These are phyloP conservation scores for Acanthosoma haemorrhoidale DNA, from an alignment of 2,888 invertebrate species.

Conservation along the genomic window DNA sequence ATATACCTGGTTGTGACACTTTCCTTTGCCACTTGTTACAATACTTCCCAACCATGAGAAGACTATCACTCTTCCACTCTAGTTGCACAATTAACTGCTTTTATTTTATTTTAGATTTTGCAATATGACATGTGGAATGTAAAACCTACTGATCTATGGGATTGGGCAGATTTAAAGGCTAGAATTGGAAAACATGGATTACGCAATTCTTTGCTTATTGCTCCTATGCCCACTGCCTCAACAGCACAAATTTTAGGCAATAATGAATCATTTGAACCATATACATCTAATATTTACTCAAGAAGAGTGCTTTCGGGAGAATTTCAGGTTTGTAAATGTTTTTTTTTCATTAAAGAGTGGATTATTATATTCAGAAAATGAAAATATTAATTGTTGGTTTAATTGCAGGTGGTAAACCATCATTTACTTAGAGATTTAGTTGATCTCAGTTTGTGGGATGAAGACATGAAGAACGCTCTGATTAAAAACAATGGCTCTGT, in stretches of 20 bases:
- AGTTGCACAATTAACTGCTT: too few relatives aligned
- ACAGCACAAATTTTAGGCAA: conserved; percentile 99
- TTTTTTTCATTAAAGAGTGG: background rate
- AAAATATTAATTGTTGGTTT: background rate
- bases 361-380: too few relatives aligned
- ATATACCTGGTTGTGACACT: too few relatives aligned
- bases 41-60: too few relatives aligned
- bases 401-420: conserved; percentile 80
- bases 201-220: conserved; percentile 85
- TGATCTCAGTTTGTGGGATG: conserved; percentile 85
- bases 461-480: conserved; percentile 90
- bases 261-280: conserved; percentile 97
- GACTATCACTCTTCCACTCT: too few relatives aligned
- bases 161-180: conserved; percentile 77
- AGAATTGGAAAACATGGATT: conserved; percentile 85
- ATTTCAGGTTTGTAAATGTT: conserved; percentile 57
- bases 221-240: conserved; percentile 98
- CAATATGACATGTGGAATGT: conserved; percentile 98
- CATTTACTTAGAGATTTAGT: conserved; percentile 91
- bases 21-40: too few relatives aligned
- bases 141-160: conserved; percentile 77
- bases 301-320: conserved; percentile 87
- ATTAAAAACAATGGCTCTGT: conserved; percentile 89
- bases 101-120: conserved; percentile 56
- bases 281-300: conserved; percentile 94